Evolutionary conservation across 2,113 vertebrate species (phyloP), one percentile per base, ranked within the genome.

Genomic region (Phaethornis superciliosus): DNA sequence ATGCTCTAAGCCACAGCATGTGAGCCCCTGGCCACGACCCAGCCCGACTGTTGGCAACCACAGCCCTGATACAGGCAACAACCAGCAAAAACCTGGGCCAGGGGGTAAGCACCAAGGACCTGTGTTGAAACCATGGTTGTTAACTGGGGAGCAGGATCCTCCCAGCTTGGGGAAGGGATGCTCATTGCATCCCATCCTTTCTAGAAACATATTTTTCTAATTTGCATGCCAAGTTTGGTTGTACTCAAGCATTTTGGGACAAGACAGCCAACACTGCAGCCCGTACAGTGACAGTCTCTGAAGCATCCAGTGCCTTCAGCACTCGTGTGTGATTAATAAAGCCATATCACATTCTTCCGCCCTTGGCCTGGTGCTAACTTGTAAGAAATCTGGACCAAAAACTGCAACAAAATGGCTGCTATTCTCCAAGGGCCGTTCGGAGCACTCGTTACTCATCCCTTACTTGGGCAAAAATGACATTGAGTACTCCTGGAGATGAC

Each of bases 391-490:
- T 94, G 91, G 93, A 81, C 89, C 78, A 32, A 95, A 87, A 94
- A 95, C 60, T 94, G 94, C 91, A 82, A 63, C 89, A 82, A 96
- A 89, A 94, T 94, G 95, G 94, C 55, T 95, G 87, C 70, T 65
- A 94, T 96, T 94, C 95, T 96, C 95, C 87, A 87, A 81, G 91
- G 96, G 91, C 81, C 37, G 1, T 55, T 94, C 33, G 24, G 79
- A 95, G 81, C 72, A 6, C 67, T 95, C 70, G 93, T 96, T 94
- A 94, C 91, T 96, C 93, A 95, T 96, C 95, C 96, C 96, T 95
- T 96, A 96, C 95, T 95, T 96, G 96, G 94, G 94, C 95, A 96
- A 96, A 96, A 96, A 88, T 93, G 94, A 92, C 96, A 95, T 91
- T 84, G 95, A 85, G 49, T 69, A 81, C 96, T 95, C 81, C 95